Evolutionary conservation across 2,888 invertebrate genomes (phyloP), one percentile per base, ranked within the genome.

Genomic region (Synergus itoensis): DNA sequence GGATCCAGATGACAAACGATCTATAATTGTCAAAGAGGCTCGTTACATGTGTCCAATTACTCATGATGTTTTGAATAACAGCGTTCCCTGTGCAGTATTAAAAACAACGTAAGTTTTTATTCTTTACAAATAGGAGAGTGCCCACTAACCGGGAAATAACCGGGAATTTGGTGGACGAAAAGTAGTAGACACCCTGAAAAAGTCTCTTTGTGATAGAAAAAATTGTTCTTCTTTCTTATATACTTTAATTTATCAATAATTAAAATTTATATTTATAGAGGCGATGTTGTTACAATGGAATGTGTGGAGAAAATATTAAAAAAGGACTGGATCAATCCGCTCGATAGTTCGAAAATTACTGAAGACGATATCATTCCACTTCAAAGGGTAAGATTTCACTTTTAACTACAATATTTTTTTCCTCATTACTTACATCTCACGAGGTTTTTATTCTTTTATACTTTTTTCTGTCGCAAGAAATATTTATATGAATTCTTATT

Each of bases 21-120:
- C 98, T 1, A 93, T 98, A 45, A 98, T 99, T 85, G 95, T 96
- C 0, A 98, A 97, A 92, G 96, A 97, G 91, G 97, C 97, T 84
- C 94, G 99, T 86, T 99, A 98, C 91, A 98, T 99, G 96, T 99
- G 99, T 92, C 98, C 99, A 1, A 96, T 99, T 0, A 99, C 99
- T 1, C 97, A 98, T 92, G 99, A 99, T 92, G 95, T 99, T 81
- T 93, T 99, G 53, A 96, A 97, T 84, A 99, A 99, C 93, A 97
- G 98, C 9, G 96, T 98, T 2, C 98, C 99, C 0, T 98, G 98
- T 93, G 99, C 98, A 81, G 97, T 99, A 45, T 94, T 99, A 77
- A 96, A 94, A 93, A 95, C 98, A 80, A 97, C 97, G 96, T 97
- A 93, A 94, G 95, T 92, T 75, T 69, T 28, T 75, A 78, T 36